Evolutionary conservation across 2,113 vertebrate genomes (phyloP).

Genomic region (Cyrtonyx montezumae): DNA sequence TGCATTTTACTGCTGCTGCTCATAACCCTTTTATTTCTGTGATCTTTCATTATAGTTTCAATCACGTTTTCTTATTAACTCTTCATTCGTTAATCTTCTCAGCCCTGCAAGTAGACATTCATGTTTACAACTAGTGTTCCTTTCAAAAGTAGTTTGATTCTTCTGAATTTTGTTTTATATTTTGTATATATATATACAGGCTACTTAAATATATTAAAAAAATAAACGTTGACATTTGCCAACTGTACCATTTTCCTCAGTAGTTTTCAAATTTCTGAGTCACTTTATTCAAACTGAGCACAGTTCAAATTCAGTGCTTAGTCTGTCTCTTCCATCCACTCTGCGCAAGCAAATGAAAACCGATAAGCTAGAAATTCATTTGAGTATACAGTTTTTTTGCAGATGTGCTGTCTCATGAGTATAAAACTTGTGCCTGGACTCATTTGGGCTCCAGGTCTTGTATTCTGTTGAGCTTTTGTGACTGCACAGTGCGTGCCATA

Average conservation of each 20-base stretch:
- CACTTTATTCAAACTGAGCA: neutral
- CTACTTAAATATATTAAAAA: neutral
- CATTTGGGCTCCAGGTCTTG: neutral
- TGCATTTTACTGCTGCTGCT: conserved; percentile 35
- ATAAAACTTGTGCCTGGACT: neutral
- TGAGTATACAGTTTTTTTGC: neutral
- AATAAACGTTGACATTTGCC: neutral
- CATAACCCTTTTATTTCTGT: neutral
- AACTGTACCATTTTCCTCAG: neutral
- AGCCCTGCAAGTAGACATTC: neutral
- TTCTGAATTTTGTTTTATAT: neutral
- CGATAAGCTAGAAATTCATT: neutral
- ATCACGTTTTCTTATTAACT: neutral
- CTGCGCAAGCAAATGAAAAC: neutral
- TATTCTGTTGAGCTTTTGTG: neutral
- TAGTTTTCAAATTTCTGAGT: neutral
- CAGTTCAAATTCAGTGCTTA: neutral
- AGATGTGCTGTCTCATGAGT: neutral
- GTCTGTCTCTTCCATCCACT: neutral
- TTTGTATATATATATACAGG: neutral
- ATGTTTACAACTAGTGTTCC: neutral
- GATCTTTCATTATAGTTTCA: neutral
- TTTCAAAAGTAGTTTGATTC: neutral
- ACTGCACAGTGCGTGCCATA: neutral
- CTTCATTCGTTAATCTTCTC: neutral